Base-by-base conservation (phyloP, 64 coral and sea anemone species). In the Anthopleura sola region DNA sequence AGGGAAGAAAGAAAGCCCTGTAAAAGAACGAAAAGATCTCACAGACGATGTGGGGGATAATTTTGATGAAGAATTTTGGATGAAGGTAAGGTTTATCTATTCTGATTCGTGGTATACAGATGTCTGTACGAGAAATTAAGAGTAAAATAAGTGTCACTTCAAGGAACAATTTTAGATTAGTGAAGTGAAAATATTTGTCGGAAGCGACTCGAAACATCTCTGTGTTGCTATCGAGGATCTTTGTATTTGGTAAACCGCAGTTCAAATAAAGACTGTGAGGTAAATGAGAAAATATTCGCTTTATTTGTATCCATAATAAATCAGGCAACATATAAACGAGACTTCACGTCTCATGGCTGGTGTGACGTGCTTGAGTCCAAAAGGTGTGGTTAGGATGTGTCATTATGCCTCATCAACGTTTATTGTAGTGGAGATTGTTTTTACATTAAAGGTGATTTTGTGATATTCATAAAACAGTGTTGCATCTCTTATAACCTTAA, bases 41-140 rank as follows among this genome's bases (percentile, higher is more conserved):
- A 83, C 16, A 55, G 82, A 83, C 26, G 55, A 54, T 20, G 14
- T 83, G 18, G 51, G 20, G 3, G 29, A 55, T 53, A 39, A 83
- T 6, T 58, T 83, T 14, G 29, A 83, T 38, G 82, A 83, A 55
- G 46, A 56, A 11, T 83, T 83, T 58, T 83, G 82, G 82, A 83
- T 53, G 34, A 83, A 83, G 50, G 82, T 83, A 12, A 54, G 48
- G 24, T 6, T 28, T 56, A 57, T 36, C 3, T 17, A 57, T 2
- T 71, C n/a, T n/a, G 10, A 31, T 71, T 31, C 29, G 28, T 71
- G 5, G 28, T 26, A 33, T 15, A 71, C 66, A 71, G 66, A 71
- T 71, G 14, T 32, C 14, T 71, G 0, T 32, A 15, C 26, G 34
- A 71, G 7, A 28, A 32, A 71, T 34, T 29, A 71, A 71, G n/a